A percentile compares a stretch with the other conserved stretches of the same genome.
phyloP scores from a whole-genome alignment of 2,113 vertebrate species.

The Athene cunicularia region DNA sequence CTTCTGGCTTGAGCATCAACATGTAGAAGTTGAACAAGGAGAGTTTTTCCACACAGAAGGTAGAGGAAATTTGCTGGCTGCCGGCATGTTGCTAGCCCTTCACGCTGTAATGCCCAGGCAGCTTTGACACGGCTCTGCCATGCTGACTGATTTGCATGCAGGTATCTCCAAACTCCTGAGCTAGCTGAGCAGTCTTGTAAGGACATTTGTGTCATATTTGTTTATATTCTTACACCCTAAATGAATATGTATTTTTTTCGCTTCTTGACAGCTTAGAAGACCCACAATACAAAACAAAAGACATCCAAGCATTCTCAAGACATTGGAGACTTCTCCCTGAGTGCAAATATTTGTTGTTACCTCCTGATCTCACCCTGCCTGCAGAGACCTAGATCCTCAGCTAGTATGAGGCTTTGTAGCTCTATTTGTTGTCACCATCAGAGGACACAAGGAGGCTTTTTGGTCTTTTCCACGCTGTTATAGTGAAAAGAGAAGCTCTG shows the following conservation, averaged over 20 bases:
- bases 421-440: not conserved
- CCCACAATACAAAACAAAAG: not conserved
- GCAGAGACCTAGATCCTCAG: not conserved
- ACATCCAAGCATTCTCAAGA: not conserved
- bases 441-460: not conserved
- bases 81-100: not conserved
- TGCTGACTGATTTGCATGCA: accelerated
- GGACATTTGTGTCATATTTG: not conserved
- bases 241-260: not conserved
- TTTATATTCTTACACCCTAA: not conserved
- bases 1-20: not conserved
- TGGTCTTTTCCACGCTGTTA: not conserved
- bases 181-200: not conserved
- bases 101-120: not conserved
- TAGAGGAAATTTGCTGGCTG: not conserved
- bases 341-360: not conserved
- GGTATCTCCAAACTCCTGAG: not conserved
- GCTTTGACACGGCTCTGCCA: not conserved
- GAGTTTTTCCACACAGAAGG: not conserved
- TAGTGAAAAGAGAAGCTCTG: not conserved
- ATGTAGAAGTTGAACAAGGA: not conserved
- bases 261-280: not conserved
- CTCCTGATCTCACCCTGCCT: not conserved
- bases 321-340: not conserved
- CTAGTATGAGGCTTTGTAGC: not conserved